Evolutionary conservation across 2,113 vertebrate species (phyloP).

Genomic region (rabbit (Oryctolagus cuniculus)): DNA sequence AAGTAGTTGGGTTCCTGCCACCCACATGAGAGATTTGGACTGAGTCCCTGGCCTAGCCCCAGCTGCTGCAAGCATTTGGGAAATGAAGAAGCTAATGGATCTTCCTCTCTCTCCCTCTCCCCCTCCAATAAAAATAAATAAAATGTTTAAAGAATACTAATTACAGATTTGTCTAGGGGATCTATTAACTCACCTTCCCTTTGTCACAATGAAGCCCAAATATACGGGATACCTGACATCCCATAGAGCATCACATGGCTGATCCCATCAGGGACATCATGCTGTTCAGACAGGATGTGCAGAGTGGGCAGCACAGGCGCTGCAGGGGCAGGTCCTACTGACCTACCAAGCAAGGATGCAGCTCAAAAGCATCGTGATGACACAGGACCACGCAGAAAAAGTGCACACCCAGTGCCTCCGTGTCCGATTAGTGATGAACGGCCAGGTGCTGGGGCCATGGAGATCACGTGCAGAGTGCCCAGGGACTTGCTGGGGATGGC

Average conservation of each 20-base stretch:
- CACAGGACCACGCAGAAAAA: background rate
- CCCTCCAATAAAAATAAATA: no score
- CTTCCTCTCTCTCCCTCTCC: no score
- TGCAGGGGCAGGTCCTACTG: background rate
- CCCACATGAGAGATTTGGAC: no score
- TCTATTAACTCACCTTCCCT: background rate
- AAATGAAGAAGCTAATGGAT: no score
- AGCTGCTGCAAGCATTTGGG: no score
- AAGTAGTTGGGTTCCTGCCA: no score
- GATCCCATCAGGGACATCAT: background rate
- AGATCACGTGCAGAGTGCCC: background rate
- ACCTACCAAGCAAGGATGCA: background rate
- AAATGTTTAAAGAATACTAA: background rate
- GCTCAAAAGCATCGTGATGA: background rate
- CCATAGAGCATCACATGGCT: background rate
- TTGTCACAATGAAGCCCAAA: background rate
- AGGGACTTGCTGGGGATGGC: background rate
- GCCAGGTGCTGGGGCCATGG: background rate
- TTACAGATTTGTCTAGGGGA: background rate
- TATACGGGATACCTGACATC: background rate
- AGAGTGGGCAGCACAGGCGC: background rate
- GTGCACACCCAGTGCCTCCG: no score
- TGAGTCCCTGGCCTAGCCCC: no score
- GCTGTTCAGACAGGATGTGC: background rate
- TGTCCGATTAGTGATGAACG: background rate